These are phyloP conservation scores for Eugnorisma glareosa DNA, from an alignment of 2,888 invertebrate genomes.

Conservation along the genomic window DNA sequence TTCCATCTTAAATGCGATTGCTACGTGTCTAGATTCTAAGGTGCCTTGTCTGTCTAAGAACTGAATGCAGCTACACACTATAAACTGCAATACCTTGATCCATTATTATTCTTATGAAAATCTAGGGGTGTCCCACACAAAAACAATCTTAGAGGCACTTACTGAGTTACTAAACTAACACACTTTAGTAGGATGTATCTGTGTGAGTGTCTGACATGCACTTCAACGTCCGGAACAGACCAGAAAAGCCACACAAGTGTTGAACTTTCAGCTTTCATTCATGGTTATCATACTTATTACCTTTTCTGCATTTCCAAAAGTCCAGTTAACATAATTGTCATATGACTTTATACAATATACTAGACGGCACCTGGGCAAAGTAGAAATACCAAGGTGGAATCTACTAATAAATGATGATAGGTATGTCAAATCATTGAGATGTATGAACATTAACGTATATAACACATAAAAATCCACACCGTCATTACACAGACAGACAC, in stretches of 20 bases:
- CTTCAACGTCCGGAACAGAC: neutral
- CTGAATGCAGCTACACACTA: neutral
- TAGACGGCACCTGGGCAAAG: too few relatives aligned
- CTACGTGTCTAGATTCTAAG: too few relatives aligned
- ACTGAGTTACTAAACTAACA: neutral
- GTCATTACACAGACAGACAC: too few relatives aligned
- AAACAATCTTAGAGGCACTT: neutral
- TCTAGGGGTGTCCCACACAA: neutral
- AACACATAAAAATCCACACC: too few relatives aligned
- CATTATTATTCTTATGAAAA: neutral
- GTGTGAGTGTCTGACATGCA: neutral
- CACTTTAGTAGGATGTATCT: neutral
- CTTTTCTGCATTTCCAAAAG: neutral
- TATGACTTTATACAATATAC: too few relatives aligned
- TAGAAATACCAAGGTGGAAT: too few relatives aligned
- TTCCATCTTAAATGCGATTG: too few relatives aligned
- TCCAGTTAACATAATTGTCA: neutral
- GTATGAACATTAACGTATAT: too few relatives aligned
- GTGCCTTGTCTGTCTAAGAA: neutral
- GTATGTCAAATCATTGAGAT: too few relatives aligned
- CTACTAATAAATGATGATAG: too few relatives aligned
- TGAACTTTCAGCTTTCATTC: conserved; percentile 1
- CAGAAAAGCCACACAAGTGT: conserved; percentile 1
- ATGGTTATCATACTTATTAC: too few relatives aligned
- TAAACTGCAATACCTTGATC: neutral